A percentile compares a stretch with the other conserved stretches of the same genome.
Evolutionary conservation across 2,888 invertebrate species (phyloP).

Genomic region (Trachelus iudaicus): DNA sequence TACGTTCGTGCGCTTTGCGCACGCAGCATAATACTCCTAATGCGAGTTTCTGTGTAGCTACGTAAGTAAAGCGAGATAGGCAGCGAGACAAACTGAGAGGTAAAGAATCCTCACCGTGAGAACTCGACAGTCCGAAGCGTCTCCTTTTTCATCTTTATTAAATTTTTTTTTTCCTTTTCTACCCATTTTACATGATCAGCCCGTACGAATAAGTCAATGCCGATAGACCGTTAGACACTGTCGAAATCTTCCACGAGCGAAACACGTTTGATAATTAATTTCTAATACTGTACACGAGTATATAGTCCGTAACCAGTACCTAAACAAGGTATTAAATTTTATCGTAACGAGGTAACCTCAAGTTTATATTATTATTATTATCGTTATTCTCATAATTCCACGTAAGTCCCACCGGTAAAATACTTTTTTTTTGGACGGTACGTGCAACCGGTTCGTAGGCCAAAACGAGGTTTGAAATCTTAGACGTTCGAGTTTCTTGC

Average conservation of each 20-base stretch:
- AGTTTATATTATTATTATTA: no score
- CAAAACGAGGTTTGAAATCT: background rate
- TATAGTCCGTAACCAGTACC: background rate
- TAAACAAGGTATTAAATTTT: background rate
- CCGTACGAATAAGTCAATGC: background rate
- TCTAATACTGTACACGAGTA: background rate
- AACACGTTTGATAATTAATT: background rate
- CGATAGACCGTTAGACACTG: background rate
- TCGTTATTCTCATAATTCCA: no score
- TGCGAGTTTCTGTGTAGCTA: background rate
- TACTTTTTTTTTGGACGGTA: background rate
- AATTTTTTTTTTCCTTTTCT: background rate
- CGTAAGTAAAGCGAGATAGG: background rate
- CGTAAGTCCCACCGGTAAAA: no score
- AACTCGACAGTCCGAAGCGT: background rate
- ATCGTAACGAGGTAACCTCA: background rate
- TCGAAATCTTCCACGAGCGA: background rate
- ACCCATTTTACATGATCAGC: background rate
- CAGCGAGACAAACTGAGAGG: background rate
- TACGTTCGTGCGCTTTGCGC: background rate
- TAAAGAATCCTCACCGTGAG: background rate
- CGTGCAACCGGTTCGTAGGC: background rate
- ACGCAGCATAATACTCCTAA: background rate
- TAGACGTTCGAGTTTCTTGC: background rate
- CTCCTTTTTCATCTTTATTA: background rate